Percentiles rank a stretch among this genome's conserved stretches.
Conservation (phyloP, 2,888 invertebrate species). For the Drosophila setosimentum region DNA sequence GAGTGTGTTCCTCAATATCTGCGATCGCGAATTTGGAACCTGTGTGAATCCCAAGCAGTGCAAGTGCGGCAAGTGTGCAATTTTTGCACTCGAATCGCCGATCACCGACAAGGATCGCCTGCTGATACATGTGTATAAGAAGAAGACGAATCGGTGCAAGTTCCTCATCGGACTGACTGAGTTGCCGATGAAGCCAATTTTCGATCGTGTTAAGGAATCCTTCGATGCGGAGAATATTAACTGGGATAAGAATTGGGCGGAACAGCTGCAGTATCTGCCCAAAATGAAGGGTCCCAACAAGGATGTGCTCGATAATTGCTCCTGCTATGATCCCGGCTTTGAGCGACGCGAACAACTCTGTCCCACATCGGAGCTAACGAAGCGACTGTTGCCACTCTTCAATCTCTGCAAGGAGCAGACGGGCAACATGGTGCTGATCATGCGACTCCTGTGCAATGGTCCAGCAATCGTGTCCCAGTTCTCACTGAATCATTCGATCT, state of each 20-base stretch:
- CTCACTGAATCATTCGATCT: conserved; percentile 66
- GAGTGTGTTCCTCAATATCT: conserved; percentile 81
- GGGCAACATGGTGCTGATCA: conserved; percentile 82
- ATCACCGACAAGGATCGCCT: conserved; percentile 81
- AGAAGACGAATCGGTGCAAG: conserved; percentile 83
- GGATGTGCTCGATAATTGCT: conserved; percentile 56
- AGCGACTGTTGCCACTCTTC: conserved; percentile 82
- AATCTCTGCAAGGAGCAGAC: conserved; percentile 82
- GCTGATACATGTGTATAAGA: conserved; percentile 82
- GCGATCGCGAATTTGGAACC: conserved; percentile 82
- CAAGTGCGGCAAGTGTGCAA: conserved; percentile 82
- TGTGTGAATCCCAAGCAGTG: conserved; percentile 72
- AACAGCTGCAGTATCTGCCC: conserved; percentile 63
- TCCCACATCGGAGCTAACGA: conserved; percentile 80
- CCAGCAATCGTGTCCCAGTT: conserved; percentile 83
- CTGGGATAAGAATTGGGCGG: conserved; percentile 65
- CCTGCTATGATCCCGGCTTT: conserved; percentile 71
- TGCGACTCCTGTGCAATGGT: conserved; percentile 83
- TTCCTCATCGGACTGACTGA: conserved; percentile 83
- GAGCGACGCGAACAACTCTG: conserved; percentile 78
- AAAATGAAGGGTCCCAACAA: conserved; percentile 61
- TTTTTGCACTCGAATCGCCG: conserved; percentile 82
- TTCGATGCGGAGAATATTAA: conserved; percentile 78
- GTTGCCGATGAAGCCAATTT: conserved; percentile 78
- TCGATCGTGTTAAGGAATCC: conserved; percentile 81